phyloP scores from a whole-genome alignment of 2,888 invertebrate species.

The Metellina segmentata region DNA sequence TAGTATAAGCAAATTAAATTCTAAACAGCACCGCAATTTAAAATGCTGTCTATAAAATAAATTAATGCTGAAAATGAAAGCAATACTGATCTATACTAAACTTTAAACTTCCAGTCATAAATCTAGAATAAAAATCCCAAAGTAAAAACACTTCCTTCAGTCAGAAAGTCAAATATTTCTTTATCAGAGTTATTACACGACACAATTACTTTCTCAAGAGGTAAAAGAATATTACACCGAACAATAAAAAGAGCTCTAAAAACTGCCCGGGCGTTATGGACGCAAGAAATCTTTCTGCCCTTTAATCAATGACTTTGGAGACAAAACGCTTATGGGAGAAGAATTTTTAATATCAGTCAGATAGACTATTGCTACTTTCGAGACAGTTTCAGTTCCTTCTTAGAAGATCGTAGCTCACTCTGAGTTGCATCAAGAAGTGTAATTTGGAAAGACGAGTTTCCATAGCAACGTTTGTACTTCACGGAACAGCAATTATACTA shows the following conservation, averaged over 20 bases:
- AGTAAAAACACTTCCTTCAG: not conserved
- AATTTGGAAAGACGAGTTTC: conserved; percentile 44
- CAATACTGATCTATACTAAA: too few relatives aligned
- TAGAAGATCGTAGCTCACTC: not conserved
- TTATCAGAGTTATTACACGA: not conserved
- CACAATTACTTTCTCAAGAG: not conserved
- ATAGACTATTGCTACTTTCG: conserved; percentile 3
- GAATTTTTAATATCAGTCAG: conserved; percentile 52
- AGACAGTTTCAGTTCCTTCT: not conserved
- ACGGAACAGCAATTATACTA: conserved; percentile 42
- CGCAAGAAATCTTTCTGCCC: not conserved
- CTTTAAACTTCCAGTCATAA: too few relatives aligned
- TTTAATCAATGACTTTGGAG: conserved; percentile 53
- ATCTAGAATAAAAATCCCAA: too few relatives aligned
- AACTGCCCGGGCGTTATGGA: not conserved
- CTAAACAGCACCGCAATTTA: not conserved
- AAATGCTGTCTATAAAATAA: not conserved
- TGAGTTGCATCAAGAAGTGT: conserved; percentile 27
- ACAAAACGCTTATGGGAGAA: conserved; percentile 44
- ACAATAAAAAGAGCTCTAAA: not conserved
- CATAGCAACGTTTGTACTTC: conserved; percentile 51
- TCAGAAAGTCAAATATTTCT: not conserved
- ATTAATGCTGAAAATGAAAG: not conserved
- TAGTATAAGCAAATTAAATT: too few relatives aligned
- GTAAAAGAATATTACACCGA: not conserved